Evolutionary conservation across 2,797 vertebrate species (phyloP), one percentile per base, ranked within the genome.

Genomic region (Chaenodraco wilsoni): DNA sequence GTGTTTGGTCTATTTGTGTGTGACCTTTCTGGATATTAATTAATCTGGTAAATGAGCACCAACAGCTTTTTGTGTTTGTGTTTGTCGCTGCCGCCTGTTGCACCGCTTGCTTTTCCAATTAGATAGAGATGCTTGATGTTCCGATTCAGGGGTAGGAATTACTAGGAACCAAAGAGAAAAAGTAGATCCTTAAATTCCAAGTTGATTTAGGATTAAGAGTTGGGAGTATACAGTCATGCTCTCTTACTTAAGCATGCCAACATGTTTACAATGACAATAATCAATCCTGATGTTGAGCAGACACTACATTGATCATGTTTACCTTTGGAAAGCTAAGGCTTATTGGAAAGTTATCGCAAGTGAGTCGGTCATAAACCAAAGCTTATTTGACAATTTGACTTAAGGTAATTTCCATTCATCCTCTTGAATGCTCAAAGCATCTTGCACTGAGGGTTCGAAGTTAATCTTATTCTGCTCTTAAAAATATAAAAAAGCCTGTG

Each of bases 11-110:
- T 17, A 21, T 58, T 46, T 49, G 27, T 72, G 73, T 60, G 69
- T 44, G 72, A 64, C 74, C 64, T 88, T 65, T 77, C 48, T 49
- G 67, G 52, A 75, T 82, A 85, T 84, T 72, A 83, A 86, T 85
- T 75, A 79, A 83, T 85, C 61, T 79, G 21, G 41, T 64, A 67
- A 79, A 82, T 51, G 73, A 85, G 72, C 64, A 21, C 40, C 60
- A 48, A 16, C 56, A 52, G 67, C 44, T 67, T 61, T 59, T 58
- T 62, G 80, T 48, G 72, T 69, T 79, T 78, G 84, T 69, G 50
- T 69, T 57, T 46, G 73, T n/a, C 48, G 70, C 50, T 75, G 56
- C 44, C 17, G 43, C 65, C 17, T 44, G 64, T 40, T 62, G 43
- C 40, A 33, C 49, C 5, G 45, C 80, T 8, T 13, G 71, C 41